phyloP scores from a whole-genome alignment of 2,888 invertebrate species.

The Drepanosiphum platanoidis region DNA sequence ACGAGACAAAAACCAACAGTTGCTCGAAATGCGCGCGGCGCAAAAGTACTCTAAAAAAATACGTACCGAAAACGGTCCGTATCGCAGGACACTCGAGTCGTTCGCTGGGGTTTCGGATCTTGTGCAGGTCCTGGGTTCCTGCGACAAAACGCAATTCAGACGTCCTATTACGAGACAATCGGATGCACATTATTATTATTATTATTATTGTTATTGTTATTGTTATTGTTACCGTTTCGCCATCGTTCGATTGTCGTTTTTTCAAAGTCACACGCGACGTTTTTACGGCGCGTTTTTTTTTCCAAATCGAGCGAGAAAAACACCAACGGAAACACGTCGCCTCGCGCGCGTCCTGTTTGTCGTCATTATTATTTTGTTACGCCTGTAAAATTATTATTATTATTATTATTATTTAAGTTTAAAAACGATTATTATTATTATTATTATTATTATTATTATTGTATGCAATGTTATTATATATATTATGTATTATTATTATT shows the following conservation, averaged over 20 bases:
- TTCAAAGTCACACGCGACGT: neutral
- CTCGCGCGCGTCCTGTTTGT: neutral
- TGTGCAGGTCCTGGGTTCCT: no score
- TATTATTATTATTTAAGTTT: slow-evolving; percentile 53
- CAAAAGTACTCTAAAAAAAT: no score
- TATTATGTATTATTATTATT: slow-evolving; percentile 7
- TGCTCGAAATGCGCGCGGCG: no score
- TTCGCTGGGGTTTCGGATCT: no score
- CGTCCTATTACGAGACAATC: no score
- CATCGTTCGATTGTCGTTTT: no score
- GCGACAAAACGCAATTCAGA: no score
- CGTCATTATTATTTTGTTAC: slow-evolving; percentile 49
- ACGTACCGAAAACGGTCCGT: no score
- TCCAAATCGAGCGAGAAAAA: neutral
- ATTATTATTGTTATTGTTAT: neutral
- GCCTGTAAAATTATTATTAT: no score
- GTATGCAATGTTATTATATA: slow-evolving; percentile 46
- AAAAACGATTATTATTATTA: slow-evolving; percentile 50
- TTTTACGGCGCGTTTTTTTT: neutral
- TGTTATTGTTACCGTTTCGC: neutral
- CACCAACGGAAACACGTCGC: neutral
- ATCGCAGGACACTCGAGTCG: no score
- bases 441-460: slow-evolving; percentile 8
- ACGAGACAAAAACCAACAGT: no score
- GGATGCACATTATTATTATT: neutral